These are phyloP conservation scores for Hemiprocne comata DNA, from an alignment of 2,113 vertebrate species.

Conservation along the genomic window DNA sequence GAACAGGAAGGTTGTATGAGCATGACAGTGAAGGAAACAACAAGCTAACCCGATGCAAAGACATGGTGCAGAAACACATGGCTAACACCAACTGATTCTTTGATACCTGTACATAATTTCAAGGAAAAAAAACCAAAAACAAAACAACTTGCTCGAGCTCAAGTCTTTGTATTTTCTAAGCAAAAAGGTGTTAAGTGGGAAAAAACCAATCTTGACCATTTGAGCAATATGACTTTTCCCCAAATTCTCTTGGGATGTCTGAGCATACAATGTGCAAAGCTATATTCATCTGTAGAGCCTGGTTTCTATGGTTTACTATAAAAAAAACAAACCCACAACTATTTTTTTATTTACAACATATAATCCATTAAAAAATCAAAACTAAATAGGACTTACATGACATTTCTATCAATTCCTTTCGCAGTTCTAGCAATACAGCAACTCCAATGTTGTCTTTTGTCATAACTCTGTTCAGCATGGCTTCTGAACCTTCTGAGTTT, in stretches of 20 bases:
- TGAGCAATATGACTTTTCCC: neutral
- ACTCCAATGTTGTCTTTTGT: slow-evolving; percentile 99
- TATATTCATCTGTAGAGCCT: neutral
- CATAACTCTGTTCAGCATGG: slow-evolving; percentile 98
- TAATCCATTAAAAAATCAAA: neutral
- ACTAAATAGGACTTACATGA: slow-evolving; percentile 83
- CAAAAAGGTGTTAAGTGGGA: neutral
- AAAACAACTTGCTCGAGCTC: neutral
- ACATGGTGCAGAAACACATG: neutral
- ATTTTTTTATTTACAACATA: neutral
- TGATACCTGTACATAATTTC: neutral
- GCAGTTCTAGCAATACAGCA: slow-evolving; percentile 91
- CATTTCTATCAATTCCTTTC: slow-evolving; percentile 92
- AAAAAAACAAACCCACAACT: too few relatives aligned
- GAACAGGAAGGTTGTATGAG: neutral
- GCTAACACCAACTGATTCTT: neutral
- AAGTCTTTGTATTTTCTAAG: neutral
- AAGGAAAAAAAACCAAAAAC: neutral
- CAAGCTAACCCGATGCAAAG: neutral
- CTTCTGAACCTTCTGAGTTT: slow-evolving; percentile 97
- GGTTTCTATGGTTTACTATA: neutral
- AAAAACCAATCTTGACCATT: neutral
- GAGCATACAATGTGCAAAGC: neutral
- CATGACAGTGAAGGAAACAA: neutral
- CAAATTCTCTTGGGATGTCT: neutral